phyloP scores from a whole-genome alignment of 1,140 invertebrate species.

The Sarcophaga bullata region DNA sequence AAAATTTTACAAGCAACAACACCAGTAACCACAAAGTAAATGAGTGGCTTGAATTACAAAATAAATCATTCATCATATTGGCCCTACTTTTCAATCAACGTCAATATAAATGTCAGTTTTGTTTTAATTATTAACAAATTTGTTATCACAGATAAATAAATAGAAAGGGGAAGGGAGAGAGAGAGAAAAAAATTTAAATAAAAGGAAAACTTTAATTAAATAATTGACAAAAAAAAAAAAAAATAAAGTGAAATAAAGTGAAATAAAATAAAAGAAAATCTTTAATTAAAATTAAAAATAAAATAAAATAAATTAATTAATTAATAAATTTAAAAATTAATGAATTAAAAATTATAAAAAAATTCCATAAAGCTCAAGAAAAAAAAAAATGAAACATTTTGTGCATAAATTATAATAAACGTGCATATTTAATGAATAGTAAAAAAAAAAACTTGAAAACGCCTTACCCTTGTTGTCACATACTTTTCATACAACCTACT shows the following conservation, averaged over 20 bases:
- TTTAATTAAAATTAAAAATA: background rate
- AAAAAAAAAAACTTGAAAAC: too few species aligned
- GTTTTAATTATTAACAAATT: background rate
- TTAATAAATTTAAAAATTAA: background rate
- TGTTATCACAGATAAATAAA: background rate
- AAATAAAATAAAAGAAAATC: background rate
- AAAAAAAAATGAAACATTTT: too few species aligned
- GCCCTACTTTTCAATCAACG: background rate
- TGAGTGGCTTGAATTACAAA: background rate
- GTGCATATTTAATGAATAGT: too few species aligned
- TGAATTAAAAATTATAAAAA: background rate
- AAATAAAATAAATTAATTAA: too few species aligned
- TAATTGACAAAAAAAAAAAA: background rate
- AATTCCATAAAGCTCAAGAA: background rate
- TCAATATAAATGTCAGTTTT: constrained; percentile 8
- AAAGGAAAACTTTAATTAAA: too few species aligned
- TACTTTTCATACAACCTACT: too few species aligned
- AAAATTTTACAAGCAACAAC: background rate
- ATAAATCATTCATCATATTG: constrained; percentile 3
- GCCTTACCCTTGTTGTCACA: too few species aligned
- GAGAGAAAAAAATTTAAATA: background rate
- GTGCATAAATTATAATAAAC: too few species aligned
- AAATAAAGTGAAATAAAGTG: background rate
- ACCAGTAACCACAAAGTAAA: background rate
- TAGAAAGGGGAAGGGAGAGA: background rate